Conservation (phyloP, 2,113 vertebrate species). For the Boulengeromyrus knoepffleri region DNA sequence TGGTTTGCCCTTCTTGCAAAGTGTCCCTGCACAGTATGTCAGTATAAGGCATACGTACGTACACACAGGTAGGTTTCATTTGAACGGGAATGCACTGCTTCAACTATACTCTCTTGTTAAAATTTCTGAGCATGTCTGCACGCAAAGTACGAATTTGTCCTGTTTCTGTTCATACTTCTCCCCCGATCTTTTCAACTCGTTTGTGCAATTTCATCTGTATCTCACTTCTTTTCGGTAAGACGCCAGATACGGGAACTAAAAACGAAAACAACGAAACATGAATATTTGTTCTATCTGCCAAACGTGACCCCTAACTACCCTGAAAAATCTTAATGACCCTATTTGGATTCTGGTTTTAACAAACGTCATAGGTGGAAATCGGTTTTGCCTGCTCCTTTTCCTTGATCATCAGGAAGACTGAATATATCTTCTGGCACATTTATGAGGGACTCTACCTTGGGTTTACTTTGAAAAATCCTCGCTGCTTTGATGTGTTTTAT, state of each 20-base stretch:
- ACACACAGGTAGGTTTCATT: neutral
- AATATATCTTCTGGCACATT: conserved; percentile 45
- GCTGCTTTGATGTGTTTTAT: conserved; percentile 59
- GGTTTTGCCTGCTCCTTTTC: conserved; percentile 27
- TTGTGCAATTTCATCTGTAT: neutral
- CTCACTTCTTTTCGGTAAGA: neutral
- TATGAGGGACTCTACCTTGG: conserved; percentile 42
- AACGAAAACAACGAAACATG: neutral
- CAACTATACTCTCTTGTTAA: neutral
- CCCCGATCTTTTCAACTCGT: neutral
- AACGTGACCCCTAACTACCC: neutral
- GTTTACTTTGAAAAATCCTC: conserved; percentile 30
- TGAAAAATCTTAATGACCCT: conserved; percentile 19
- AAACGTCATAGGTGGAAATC: conserved; percentile 40
- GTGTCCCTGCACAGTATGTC: neutral
- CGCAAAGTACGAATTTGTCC: neutral
- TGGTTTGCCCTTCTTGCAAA: neutral
- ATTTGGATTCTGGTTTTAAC: conserved; percentile 16
- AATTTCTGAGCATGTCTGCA: neutral
- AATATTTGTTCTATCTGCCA: neutral
- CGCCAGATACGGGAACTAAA: neutral
- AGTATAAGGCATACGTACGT: neutral
- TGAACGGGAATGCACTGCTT: neutral
- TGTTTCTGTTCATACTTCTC: neutral
- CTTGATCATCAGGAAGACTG: conserved; percentile 42